Evolutionary conservation across 1,140 invertebrate species (phyloP), one percentile per base, ranked within the genome.

Genomic region (Drosophila navojoa): DNA sequence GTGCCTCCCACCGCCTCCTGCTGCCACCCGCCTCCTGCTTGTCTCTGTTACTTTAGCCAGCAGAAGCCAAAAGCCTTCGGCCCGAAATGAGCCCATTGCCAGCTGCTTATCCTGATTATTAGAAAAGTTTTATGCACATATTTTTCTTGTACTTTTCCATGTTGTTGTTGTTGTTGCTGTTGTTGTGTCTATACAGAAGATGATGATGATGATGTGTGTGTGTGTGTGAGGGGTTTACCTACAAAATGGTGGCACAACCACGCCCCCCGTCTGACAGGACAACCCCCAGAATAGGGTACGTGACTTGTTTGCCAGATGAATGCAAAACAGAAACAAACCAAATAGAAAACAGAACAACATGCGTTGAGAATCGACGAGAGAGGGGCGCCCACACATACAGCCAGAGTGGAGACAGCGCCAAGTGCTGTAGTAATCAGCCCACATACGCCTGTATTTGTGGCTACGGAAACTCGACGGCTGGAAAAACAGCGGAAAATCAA

Each of bases 101-200:
- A 70, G 71, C 71, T 74, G 71, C 58, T 77, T 77, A 72, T 73
- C 64, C 70, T 69, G 67, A 73, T 69, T 77, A 77, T 77, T 73
- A 73, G 74, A 77, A 77, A 77, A 77, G 74, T 77, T 77, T 71
- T 76, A 74, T 75, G 66, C 72, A 74, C 72, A 74, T 77, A 74
- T 77, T 71, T 79, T 69, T 73, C 52, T 68, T 63, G 42, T 54
- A 49, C 22, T 45, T 11, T 16, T 16, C 15, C 42, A 32, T 47
- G 49, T 19, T 44, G 15, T 47, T 54, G 4, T 63, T 57, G 19
- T 66, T n/a, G n/a, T n/a, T n/a, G 19, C 2, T 38, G 9, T 58
- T 62, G 29, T 66, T 44, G 11, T 50, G 10, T 47, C 25, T 27
- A 32, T 16, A 38, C 16, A 19, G 62, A 15, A 32, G 15, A 52